phyloP scores from a whole-genome alignment of 2,888 invertebrate genomes.

The Amblyjoppa fuscipennis region DNA sequence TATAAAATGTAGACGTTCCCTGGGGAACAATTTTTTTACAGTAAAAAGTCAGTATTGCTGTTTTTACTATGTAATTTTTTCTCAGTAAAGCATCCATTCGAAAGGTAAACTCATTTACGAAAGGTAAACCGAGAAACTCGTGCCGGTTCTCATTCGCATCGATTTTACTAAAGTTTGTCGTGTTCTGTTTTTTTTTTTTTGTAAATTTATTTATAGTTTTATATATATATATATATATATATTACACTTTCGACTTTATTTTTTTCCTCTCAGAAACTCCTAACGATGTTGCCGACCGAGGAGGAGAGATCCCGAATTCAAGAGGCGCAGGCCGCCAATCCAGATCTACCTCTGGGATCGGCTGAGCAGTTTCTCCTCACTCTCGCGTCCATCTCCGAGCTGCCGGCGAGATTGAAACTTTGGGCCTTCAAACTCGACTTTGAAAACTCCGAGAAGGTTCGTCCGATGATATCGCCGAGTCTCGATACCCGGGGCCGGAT shows the following conservation, averaged over 20 bases:
- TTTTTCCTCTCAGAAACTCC: conserved; percentile 89
- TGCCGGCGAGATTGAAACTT: conserved; percentile 96
- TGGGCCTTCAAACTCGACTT: conserved; percentile 99
- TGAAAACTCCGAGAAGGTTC: conserved; percentile 96
- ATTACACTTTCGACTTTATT: conserved; percentile 51
- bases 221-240: not conserved
- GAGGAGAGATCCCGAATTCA: conserved; percentile 98
- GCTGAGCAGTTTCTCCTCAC: conserved; percentile 99
- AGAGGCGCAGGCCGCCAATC: conserved; percentile 97
- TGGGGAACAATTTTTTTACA: no score
- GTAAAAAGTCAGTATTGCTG: no score
- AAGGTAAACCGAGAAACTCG: not conserved
- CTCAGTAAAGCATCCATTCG: no score
- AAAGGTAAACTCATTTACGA: no score
- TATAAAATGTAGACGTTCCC: no score
- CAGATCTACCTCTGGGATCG: conserved; percentile 95
- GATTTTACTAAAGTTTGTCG: conserved; percentile 24
- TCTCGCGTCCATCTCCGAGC: conserved; percentile 97
- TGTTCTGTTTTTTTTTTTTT: conserved; percentile 5
- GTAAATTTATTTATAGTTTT: conserved; percentile 7
- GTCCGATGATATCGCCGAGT: conserved; percentile 41
- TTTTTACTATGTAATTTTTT: no score
- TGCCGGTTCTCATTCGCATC: conserved; percentile 11
- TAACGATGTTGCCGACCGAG: conserved; percentile 98
- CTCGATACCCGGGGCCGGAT: not conserved